Evolutionary conservation across 2,888 invertebrate genomes (phyloP), one percentile per base, ranked within the genome.

Genomic region (Leptopterna dolabrata): DNA sequence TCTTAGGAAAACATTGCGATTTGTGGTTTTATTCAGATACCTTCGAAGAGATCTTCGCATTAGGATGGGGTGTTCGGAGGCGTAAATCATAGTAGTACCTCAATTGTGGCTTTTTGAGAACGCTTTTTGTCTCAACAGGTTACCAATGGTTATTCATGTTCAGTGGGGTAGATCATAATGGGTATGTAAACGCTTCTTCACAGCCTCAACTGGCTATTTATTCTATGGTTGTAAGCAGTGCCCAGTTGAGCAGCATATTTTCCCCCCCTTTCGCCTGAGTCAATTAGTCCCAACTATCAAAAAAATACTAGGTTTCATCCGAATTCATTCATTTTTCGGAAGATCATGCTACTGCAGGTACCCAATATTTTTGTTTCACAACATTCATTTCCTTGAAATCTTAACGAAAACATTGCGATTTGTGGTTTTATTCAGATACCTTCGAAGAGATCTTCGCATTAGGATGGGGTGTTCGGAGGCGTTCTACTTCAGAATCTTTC

Each of bases 1-100:
- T 9, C 24, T 63, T 63, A 63, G 24, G 63, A 63, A 63, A 24
- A 63, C 63, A 63, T 19, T 63, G 63, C 63, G 63, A 63, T 63
- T 63, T 63, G 63, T 63, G 63, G 63, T 63, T 63, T 63, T 63
- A 63, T 63, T 63, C 63, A 63, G 63, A 63, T 63, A 63, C 7
- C 63, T 24, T 63, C 63, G 63, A 63, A 63, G 63, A 63, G 63
- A 63, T 63, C 63, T 55, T 55, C 55, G 19, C 55, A n/a, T 55
- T 55, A 55, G 55, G 55, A 55, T 55, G 55, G 19, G n/a, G n/a
- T n/a, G n/a, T n/a, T n/a, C n/a, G n/a, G n/a, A n/a, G n/a, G n/a
- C n/a, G n/a, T n/a, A n/a, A n/a, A n/a, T n/a, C n/a, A n/a, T n/a
- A n/a, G n/a, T n/a, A n/a, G n/a, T n/a, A n/a, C n/a, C n/a, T n/a